Evolutionary conservation across 1,140 invertebrate genomes (phyloP).

Genomic region (Laodelphax striatellus): DNA sequence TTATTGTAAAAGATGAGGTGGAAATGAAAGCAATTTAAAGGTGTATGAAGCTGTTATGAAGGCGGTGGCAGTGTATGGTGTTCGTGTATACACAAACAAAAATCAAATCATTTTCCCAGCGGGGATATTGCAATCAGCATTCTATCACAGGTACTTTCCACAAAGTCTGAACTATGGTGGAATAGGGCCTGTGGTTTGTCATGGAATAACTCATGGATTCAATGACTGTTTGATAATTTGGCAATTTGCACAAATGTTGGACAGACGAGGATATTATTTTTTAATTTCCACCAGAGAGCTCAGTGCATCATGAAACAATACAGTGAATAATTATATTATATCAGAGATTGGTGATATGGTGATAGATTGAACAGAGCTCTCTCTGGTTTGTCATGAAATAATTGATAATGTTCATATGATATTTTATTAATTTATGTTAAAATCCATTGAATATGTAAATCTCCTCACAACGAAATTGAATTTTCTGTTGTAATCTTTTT

Average conservation of each 20-base stretch:
- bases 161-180: slow-evolving; percentile 70
- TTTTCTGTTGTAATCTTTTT: too few species aligned
- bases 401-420: too few species aligned
- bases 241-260: slow-evolving; percentile 71
- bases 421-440: too few species aligned
- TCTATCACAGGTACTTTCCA: slow-evolving; percentile 75
- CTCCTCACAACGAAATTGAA: too few species aligned
- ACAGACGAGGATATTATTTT: slow-evolving; percentile 44
- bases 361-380: slow-evolving; percentile 48
- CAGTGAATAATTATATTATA: slow-evolving; percentile 45
- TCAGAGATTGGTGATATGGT: slow-evolving; percentile 43
- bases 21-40: too few species aligned
- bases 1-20: too few species aligned
- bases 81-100: too few species aligned
- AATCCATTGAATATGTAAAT: too few species aligned
- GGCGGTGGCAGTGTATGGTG: too few species aligned
- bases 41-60: too few species aligned
- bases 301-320: slow-evolving; percentile 79
- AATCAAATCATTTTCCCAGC: slow-evolving; percentile 92
- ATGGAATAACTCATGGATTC: slow-evolving; percentile 58
- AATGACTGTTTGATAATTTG: slow-evolving; percentile 57
- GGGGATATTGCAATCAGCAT: slow-evolving; percentile 82
- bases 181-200: slow-evolving; percentile 57
- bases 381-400: too few species aligned
- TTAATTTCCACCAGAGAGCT: slow-evolving; percentile 52